Evolutionary conservation across 2,797 vertebrate genomes (phyloP), one percentile per base, ranked within the genome.

Genomic region (Fistularia tabacaria): DNA sequence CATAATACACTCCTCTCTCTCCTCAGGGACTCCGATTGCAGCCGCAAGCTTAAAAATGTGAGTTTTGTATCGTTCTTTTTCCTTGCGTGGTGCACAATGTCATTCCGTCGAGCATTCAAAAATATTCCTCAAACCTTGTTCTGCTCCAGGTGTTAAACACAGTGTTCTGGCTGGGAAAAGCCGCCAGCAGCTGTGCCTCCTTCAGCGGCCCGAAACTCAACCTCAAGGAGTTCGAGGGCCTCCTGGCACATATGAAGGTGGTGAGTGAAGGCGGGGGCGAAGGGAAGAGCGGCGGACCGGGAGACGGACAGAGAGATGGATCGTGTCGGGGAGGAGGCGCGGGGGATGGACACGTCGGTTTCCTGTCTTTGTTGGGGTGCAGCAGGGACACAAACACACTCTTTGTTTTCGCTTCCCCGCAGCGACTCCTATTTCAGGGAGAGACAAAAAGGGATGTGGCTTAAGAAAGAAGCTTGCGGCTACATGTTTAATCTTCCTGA

Each of bases 101-200:
- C 40, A 36, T 0, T 37, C 9, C 44, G 1, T 64, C 38, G 11
- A 49, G 11, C 13, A 43, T 70, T 12, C 37, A 1, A 9, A n/a
- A n/a, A n/a, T n/a, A n/a, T n/a, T n/a, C n/a, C n/a, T n/a, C 11
- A 41, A 59, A 51, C 12, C 6, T 25, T 25, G 25, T 73, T 76
- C 64, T 51, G 56, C 67, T 60, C 14, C 84, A 99, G 97, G 95
- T 99, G 51, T 85, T 99, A 85, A 94, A 98, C 77, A 99, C 97
- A 48, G 91, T 99, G 79, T 98, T 97, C 83, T 99, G 97, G 97
- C 90, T 99, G 53, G 97, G 95, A 39, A 98, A 96, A 81, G 91
- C 92, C 3, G 95, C 94, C 51, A 92, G 93, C 61, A 88, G 90
- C 84, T 95, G 91, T 14, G 66, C 92, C 0, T 91, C 92, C 1